phyloP scores from a whole-genome alignment of 2,113 vertebrate genomes.

The Atrichornis clamosus region DNA sequence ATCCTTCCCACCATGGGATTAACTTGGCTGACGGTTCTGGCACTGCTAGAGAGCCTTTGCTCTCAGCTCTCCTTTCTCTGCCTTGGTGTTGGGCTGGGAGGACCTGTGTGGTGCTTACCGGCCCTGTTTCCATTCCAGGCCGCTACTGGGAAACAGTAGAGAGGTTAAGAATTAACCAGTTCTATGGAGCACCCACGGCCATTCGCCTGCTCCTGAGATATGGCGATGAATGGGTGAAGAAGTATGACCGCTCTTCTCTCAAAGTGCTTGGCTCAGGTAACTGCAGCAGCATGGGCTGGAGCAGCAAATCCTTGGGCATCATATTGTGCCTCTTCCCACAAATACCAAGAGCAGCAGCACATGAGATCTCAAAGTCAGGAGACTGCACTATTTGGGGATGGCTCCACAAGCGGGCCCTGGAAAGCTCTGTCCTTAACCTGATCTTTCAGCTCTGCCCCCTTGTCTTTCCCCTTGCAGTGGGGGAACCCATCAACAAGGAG shows the following conservation, averaged over 20 bases:
- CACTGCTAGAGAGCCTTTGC: neutral
- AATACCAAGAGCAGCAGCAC: neutral
- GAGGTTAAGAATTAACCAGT: slow-evolving; percentile 82
- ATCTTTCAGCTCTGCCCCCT: neutral
- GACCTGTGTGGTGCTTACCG: neutral
- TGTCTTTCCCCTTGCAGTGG: slow-evolving; percentile 73
- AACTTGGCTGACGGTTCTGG: neutral
- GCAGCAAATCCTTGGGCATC: neutral
- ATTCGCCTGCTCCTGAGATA: slow-evolving; percentile 82
- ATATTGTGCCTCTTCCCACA: neutral
- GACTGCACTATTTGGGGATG: accelerated
- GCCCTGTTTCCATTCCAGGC: slow-evolving; percentile 47
- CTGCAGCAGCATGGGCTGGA: neutral
- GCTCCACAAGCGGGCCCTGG: neutral
- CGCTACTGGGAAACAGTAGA: slow-evolving; percentile 84
- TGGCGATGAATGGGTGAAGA: slow-evolving; percentile 77
- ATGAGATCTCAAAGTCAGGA: neutral
- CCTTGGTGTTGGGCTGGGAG: neutral
- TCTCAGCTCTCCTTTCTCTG: neutral
- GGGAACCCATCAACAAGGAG: slow-evolving; percentile 89
- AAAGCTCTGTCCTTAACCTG: neutral
- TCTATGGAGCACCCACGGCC: slow-evolving; percentile 81
- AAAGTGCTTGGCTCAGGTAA: slow-evolving; percentile 79
- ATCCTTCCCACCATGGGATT: neutral
- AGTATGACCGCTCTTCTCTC: slow-evolving; percentile 78